phyloP scores from a whole-genome alignment of 2,113 vertebrate genomes.

The Ameiurus melas region DNA sequence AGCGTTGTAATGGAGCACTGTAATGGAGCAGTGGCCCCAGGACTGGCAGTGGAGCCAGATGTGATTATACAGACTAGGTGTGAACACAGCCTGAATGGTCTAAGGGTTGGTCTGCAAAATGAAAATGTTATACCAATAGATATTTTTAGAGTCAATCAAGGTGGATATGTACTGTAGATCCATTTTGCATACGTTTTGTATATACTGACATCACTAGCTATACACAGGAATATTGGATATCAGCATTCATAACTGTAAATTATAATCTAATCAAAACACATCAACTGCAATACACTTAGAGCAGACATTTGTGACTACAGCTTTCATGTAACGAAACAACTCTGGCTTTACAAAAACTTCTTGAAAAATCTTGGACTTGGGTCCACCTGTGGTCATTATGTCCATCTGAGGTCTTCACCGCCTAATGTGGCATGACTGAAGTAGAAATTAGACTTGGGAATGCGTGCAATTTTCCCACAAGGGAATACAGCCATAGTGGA shows the following conservation, averaged over 20 bases:
- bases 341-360: background rate
- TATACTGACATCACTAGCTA: background rate
- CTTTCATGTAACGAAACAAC: background rate
- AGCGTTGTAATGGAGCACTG: background rate
- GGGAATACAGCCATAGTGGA: constrained; percentile 30
- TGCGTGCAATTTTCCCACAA: constrained; percentile 39
- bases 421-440: constrained; percentile 24
- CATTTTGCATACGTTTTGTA: too few species aligned
- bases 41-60: background rate
- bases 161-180: background rate
- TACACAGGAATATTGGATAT: background rate
- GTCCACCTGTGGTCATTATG: constrained; percentile 29
- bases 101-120: background rate
- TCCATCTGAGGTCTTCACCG: background rate
- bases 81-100: background rate
- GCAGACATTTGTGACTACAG: background rate
- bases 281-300: background rate
- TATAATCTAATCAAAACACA: constrained; percentile 1
- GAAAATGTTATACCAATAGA: background rate
- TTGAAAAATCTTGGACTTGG: background rate
- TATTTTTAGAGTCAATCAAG: background rate
- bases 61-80: background rate
- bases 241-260: background rate
- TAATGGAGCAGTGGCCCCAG: background rate
- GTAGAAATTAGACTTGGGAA: constrained; percentile 36